Base-by-base conservation (phyloP, 1,140 invertebrate species). In the Probaryconus sp. region DNA sequence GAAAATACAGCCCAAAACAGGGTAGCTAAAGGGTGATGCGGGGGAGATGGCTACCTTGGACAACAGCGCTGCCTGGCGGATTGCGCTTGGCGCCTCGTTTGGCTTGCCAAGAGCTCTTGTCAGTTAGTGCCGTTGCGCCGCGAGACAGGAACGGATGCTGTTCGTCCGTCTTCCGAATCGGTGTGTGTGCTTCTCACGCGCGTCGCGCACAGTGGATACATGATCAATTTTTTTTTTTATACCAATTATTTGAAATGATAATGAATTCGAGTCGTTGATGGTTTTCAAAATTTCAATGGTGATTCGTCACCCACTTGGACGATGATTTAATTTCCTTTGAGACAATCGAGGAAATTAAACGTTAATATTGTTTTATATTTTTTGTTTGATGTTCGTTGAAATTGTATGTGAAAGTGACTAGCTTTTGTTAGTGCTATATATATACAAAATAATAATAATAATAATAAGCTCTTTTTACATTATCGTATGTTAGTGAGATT, bases 121-220 rank as follows among this genome's bases (percentile, higher is more conserved):
- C 84, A 87, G 85, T 87, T 79, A 80, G 79, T 85, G 83, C 82
- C 84, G 85, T 79, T 81, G 80, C 82, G 83, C 81, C 83, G 81
- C 79, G 77, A 78, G 69, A 81, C 71, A 77, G 37, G 55, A 71
- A 71, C 53, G 47, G 51, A 33, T 55, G 55, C 26, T 61, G 24
- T 21, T 45, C 14, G 33, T 50, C 31, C 63, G 43, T 63, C 42
- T 64, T 31, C 30, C 33, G 35, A 37, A 26, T 43, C 61, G 33
- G 65, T 64, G 40, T 3, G 40, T 42, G 45, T 35, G 31, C 24
- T 28, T 16, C 6, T 16, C 30, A 31, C 64, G 64, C 51, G 64
- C 31, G 48, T 1, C 6, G 21, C 10, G 18, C n/a, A 47, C 47
- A 21, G 43, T 61, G 43, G 51, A 24, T 24, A n/a, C n/a, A n/a